Evolutionary conservation across 1,140 invertebrate genomes (phyloP).

Genomic region (Lordiphosa stackelbergi): DNA sequence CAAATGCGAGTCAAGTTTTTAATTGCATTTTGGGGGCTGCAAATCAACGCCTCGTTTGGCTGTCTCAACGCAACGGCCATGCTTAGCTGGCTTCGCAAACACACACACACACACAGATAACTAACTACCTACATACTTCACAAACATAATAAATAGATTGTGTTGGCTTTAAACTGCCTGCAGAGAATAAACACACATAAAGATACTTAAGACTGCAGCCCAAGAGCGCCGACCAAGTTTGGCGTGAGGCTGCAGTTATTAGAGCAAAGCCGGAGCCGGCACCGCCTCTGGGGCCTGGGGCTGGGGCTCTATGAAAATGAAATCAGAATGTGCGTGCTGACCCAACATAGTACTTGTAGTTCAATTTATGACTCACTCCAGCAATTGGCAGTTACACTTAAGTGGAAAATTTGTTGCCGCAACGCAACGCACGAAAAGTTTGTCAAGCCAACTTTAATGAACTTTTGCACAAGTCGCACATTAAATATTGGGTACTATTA

Average conservation of each 20-base stretch:
- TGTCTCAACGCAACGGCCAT: slow-evolving; percentile 26
- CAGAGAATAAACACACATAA: slow-evolving; percentile 18
- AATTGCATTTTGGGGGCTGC: slow-evolving; percentile 29
- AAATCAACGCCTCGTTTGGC: slow-evolving; percentile 46
- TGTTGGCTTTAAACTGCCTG: slow-evolving; percentile 27
- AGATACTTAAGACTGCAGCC: slow-evolving; percentile 19
- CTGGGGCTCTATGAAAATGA: background rate
- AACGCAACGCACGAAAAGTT: slow-evolving; percentile 10
- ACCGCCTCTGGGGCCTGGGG: background rate
- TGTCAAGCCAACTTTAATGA: slow-evolving; percentile 11
- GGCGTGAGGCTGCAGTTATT: slow-evolving; percentile 11
- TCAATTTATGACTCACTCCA: slow-evolving; percentile 1
- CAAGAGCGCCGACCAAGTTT: slow-evolving; percentile 18
- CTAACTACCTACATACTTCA: slow-evolving; percentile 5
- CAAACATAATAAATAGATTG: slow-evolving; percentile 2
- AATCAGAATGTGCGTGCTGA: slow-evolving; percentile 13
- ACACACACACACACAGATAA: slow-evolving; percentile 6
- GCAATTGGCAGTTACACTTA: slow-evolving; percentile 7
- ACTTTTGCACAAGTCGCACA: slow-evolving; percentile 36
- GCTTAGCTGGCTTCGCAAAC: slow-evolving; percentile 47
- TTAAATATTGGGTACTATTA: slow-evolving; percentile 27
- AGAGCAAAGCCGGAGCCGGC: slow-evolving; percentile 11
- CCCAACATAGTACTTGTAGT: background rate
- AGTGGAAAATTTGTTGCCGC: background rate
- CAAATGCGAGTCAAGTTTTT: slow-evolving; percentile 8